These are phyloP conservation scores for Harpegnathos saltator DNA, from an alignment of 1,140 invertebrate genomes.

Conservation along the genomic window DNA sequence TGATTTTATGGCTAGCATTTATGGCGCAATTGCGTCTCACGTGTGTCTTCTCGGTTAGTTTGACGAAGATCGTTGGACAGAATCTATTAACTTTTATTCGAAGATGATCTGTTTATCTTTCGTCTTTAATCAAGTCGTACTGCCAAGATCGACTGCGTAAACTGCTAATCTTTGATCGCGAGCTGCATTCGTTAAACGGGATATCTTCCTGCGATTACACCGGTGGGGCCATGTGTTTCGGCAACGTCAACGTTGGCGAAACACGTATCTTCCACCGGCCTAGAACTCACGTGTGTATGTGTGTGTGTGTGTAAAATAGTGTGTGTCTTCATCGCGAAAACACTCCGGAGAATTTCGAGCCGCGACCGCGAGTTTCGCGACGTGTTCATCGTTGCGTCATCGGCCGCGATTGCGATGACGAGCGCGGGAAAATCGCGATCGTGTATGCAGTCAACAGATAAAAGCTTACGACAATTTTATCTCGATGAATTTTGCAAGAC, in stretches of 20 bases:
- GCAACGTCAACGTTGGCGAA: slow-evolving; percentile 16
- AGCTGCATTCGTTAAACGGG: slow-evolving; percentile 10
- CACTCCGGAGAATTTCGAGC: not conserved
- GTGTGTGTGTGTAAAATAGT: not conserved
- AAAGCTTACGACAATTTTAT: too few relatives aligned
- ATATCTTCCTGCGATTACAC: slow-evolving; percentile 1
- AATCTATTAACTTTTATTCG: slow-evolving; percentile 1
- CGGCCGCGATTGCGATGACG: not conserved
- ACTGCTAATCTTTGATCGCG: slow-evolving; percentile 32
- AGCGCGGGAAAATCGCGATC: not conserved
- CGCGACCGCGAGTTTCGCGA: not conserved
- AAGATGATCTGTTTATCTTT: not conserved
- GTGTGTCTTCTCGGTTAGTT: not conserved
- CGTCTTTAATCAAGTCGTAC: slow-evolving; percentile 7
- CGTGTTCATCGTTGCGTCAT: slow-evolving; percentile 1
- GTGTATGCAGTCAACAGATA: too few relatives aligned
- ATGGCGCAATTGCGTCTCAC: not conserved
- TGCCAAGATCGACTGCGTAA: not conserved
- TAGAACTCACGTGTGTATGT: not conserved
- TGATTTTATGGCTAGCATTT: too few relatives aligned
- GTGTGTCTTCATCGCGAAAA: slow-evolving; percentile 21
- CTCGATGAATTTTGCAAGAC: too few relatives aligned
- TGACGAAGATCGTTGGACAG: not conserved
- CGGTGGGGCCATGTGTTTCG: slow-evolving; percentile 41
- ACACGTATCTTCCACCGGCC: too few relatives aligned